phyloP scores from a whole-genome alignment of 2,888 invertebrate species.

The Eurois occulta region DNA sequence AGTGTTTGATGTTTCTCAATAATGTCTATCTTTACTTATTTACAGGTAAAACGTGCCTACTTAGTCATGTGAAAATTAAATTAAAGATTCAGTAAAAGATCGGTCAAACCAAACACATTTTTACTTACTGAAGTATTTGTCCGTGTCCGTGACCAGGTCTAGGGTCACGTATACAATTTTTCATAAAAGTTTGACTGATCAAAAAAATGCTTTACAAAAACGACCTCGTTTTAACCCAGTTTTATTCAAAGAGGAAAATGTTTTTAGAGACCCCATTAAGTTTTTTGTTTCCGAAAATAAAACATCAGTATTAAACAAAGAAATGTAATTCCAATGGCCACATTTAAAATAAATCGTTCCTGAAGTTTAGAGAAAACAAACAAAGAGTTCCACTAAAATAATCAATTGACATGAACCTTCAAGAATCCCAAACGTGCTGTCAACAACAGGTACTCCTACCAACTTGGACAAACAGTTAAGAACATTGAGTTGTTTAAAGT shows the following conservation, averaged over 20 bases:
- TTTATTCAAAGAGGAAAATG: neutral
- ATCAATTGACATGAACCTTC: constrained; percentile 37
- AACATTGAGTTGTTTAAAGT: constrained; percentile 66
- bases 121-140: neutral
- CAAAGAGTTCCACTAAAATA: constrained; percentile 17
- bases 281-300: constrained; percentile 1
- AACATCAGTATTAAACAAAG: neutral
- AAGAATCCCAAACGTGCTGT: constrained; percentile 51
- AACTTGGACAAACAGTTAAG: constrained; percentile 62
- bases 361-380: constrained; percentile 14
- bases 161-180: neutral
- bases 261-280: neutral
- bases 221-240: neutral
- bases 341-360: neutral
- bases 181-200: neutral
- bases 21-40: neutral
- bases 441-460: constrained; percentile 49
- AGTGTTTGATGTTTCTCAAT: neutral
- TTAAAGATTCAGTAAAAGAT: neutral
- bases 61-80: neutral
- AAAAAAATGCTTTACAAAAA: neutral
- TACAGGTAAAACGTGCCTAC: too few species aligned
- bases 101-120: neutral
- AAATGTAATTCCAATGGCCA: neutral
- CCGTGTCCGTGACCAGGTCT: neutral